Base-by-base conservation (phyloP, 2,113 vertebrate species). In the Periophthalmus modestus region DNA sequence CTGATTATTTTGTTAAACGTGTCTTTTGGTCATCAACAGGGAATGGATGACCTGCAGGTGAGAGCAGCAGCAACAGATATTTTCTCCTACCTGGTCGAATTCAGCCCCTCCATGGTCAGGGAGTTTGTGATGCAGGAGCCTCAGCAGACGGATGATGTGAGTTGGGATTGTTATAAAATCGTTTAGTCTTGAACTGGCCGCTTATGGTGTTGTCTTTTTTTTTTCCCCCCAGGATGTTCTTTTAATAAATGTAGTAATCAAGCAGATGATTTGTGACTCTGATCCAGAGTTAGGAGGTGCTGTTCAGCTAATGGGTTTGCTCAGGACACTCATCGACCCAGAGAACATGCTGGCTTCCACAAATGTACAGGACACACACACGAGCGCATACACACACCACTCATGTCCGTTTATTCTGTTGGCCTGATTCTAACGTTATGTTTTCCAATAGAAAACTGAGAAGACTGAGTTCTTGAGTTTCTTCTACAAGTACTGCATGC, bases 401-500 rank as follows among this genome's bases (percentile, higher is more conserved):
- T 23, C 1, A 7, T 16, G 21, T 66, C 46, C 36, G 21, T 19
- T 46, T 46, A n/a, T 18, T 3, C 3, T 43, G 36, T 7, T 3
- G 21, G 13, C 47, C 2, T 13, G 5, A 47, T 24, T 67, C 13
- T 16, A 46, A 28, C 66, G 9, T 0, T 28, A 7, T 83, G 39
- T 71, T 81, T 70, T 88, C 58, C 75, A 91, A 80, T 79, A 99
- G 98, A 99, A 99, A 98, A 97, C 97, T 0, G 98, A 99, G 89
- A 99, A 99, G 92, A 99, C 97, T 0, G 98, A 99, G 77, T 99
- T 99, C 85, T 92, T 99, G 77, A 98, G 96, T 92, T 99, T 99
- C 92, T 99, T 99, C 94, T 99, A 99, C 93, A 99, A 98, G 88
- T 97, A 98, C 94, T 99, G 98, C 91, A 99, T 99, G 98, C 98